Percentiles rank a stretch among this genome's conserved stretches.
Evolutionary conservation across 2,888 invertebrate species (phyloP).

Genomic region (Lasius fuliginosus): DNA sequence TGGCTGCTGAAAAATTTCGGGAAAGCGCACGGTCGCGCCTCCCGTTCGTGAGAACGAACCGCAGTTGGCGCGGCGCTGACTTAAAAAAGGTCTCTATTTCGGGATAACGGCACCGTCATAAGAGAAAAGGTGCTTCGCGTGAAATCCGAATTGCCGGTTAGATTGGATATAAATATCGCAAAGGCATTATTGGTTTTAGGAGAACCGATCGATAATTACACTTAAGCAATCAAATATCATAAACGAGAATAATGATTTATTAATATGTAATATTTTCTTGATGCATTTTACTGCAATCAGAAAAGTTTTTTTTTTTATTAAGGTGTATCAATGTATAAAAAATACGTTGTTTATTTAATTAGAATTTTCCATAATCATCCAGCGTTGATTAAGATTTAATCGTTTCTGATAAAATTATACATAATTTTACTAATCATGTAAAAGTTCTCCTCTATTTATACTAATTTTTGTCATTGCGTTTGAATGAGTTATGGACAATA

Average conservation of each 20-base stretch:
- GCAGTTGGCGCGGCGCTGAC: constrained; percentile 60
- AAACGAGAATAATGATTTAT: not conserved
- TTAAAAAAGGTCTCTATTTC: constrained; percentile 51
- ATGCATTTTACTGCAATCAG: not conserved
- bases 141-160: not conserved
- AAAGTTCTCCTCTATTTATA: not conserved
- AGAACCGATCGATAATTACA: not conserved
- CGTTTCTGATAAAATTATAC: not conserved
- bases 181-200: not conserved
- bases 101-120: constrained; percentile 24
- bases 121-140: constrained; percentile 7
- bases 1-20: constrained; percentile 70
- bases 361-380: not conserved
- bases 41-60: constrained; percentile 77
- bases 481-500: not conserved
- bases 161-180: not conserved
- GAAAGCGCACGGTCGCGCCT: constrained; percentile 68
- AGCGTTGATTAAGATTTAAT: not conserved
- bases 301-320: not conserved
- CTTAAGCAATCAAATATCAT: not conserved
- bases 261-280: not conserved
- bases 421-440: not conserved
- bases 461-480: not conserved
- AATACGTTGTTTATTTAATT: not conserved
- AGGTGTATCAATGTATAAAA: too few species aligned